Percentiles rank a stretch among this genome's conserved stretches.
Evolutionary conservation across 1,140 invertebrate species (phyloP).

Genomic region (Ruditapes philippinarum): DNA sequence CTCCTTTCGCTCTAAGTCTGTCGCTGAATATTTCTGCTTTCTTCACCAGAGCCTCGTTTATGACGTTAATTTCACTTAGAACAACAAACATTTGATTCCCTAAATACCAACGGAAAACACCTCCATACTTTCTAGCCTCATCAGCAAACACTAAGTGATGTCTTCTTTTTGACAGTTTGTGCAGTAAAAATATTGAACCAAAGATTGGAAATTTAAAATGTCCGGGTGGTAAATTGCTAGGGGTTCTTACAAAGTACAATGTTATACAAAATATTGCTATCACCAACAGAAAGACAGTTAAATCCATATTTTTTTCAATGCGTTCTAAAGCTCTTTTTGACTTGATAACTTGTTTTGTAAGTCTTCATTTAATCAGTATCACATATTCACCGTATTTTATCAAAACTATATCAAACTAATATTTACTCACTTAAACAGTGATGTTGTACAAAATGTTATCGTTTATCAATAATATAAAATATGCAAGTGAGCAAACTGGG

Average conservation of each 20-base stretch:
- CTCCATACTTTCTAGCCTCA: constrained; percentile 19
- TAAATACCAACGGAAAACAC: constrained; percentile 54
- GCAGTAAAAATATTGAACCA: background rate
- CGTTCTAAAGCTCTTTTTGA: too few relatives aligned
- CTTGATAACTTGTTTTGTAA: too few relatives aligned
- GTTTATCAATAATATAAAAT: too few relatives aligned
- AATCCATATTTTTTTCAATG: too few relatives aligned
- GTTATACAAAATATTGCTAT: background rate
- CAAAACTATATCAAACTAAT: too few relatives aligned
- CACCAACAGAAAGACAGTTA: background rate
- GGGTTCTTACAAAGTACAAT: background rate
- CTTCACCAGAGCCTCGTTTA: constrained; percentile 66
- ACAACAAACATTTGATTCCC: constrained; percentile 61
- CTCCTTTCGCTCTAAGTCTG: background rate
- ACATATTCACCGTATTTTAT: too few relatives aligned
- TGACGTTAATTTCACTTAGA: constrained; percentile 66
- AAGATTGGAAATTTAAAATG: background rate
- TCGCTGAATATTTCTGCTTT: constrained; percentile 55
- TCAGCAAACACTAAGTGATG: background rate
- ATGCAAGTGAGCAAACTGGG: too few relatives aligned
- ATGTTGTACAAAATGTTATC: too few relatives aligned
- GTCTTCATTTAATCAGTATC: too few relatives aligned
- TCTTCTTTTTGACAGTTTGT: background rate
- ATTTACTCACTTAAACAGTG: too few relatives aligned
- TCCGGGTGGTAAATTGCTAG: constrained; percentile 13